Evolutionary conservation across 1,140 invertebrate genomes (phyloP), one percentile per base, ranked within the genome.

Genomic region (Periplaneta americana): DNA sequence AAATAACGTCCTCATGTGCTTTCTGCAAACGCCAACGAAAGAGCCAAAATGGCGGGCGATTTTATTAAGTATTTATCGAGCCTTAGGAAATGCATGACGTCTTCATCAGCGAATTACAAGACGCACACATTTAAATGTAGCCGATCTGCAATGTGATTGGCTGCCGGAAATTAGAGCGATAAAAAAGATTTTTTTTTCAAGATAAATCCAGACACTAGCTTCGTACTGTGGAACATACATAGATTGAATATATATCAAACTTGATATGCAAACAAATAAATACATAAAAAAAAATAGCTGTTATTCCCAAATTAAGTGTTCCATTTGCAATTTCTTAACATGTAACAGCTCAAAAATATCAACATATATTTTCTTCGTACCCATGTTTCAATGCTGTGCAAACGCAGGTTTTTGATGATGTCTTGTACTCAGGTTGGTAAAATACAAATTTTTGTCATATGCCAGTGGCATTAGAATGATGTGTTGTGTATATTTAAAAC

Each of bases 361-460:
- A 89, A 84, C 81, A 87, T 78, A 86, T 94, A 75, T 94, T 94
- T 86, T 84, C 86, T 32, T 83, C 85, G 17, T 94, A 92, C 89
- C 90, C 89, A 34, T 92, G 89, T 85, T 95, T 96, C 86, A 95
- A 95, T 87, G 85, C 90, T 74, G 90, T 95, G 10, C 95, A 96
- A 85, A 94, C 93, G 8, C 89, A 88, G 84, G 90, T 95, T 31
- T 91, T 95, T 84, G 91, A 94, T 85, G 91, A 93, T 88, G 89
- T 92, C 15, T 87, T 93, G 78, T 88, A 91, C 86, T 90, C 91
- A 86, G 91, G 94, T 94, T 88, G 89, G 86, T 88, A 84, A 76
- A n/a, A 37, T 18, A 32, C n/a, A n/a, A n/a, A n/a, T n/a, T n/a
- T n/a, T n/a, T n/a, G 36, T 17, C 15, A 34, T 18, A 17, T 11